phyloP scores from a whole-genome alignment of 2,888 invertebrate genomes.

The Stenodera caucasica region DNA sequence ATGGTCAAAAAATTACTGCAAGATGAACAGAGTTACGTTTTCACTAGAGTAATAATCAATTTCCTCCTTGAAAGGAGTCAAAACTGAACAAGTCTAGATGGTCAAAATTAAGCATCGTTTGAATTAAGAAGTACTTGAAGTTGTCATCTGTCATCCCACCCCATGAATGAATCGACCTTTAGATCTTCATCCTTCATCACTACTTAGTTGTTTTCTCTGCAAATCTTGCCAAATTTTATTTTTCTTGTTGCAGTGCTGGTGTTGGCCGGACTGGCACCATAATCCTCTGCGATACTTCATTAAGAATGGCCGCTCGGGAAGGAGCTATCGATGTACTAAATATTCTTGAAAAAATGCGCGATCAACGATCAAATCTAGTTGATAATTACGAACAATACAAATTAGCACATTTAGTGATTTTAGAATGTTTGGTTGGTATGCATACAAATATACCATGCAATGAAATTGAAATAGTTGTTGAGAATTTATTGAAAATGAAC shows the following conservation, averaged over 20 bases:
- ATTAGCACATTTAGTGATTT: constrained; percentile 54
- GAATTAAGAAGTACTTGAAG: too few species aligned
- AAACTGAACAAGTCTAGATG: too few species aligned
- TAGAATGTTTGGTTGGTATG: constrained; percentile 53
- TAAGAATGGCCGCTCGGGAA: constrained; percentile 57
- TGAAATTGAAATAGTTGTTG: constrained; percentile 40
- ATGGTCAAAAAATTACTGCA: too few species aligned
- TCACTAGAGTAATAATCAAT: too few species aligned
- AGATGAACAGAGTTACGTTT: too few species aligned
- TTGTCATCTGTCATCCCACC: too few species aligned
- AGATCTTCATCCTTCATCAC: too few species aligned
- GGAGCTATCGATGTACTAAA: constrained; percentile 48
- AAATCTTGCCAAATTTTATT: not conserved
- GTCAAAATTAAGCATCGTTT: too few species aligned
- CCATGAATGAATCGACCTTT: too few species aligned
- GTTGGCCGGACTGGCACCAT: constrained; percentile 66
- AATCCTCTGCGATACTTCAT: constrained; percentile 61
- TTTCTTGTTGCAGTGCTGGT: constrained; percentile 57
- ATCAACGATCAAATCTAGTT: constrained; percentile 53
- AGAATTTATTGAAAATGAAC: constrained; percentile 41
- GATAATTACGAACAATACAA: constrained; percentile 57
- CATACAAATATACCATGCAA: constrained; percentile 51
- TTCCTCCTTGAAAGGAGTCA: too few species aligned
- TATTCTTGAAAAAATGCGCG: constrained; percentile 45
- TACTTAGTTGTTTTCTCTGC: too few species aligned